A percentile compares a stretch with the other conserved stretches of the same genome.
Evolutionary conservation across 2,797 vertebrate genomes (phyloP).

Genomic region (Champsocephalus esox): DNA sequence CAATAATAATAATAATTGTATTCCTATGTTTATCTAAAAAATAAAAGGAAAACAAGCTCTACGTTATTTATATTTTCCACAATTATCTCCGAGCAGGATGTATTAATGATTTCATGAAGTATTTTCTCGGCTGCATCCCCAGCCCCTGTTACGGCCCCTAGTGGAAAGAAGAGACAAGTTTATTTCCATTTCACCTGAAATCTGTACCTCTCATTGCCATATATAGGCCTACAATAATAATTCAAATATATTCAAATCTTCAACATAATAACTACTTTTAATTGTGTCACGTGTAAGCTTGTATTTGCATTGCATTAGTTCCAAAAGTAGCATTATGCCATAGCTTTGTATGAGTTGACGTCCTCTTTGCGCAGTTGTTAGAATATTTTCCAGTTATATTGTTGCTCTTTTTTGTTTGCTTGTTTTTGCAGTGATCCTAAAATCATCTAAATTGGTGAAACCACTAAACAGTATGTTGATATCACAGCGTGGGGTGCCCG

Average conservation of each 20-base stretch:
- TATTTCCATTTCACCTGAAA: conserved; percentile 29
- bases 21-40: background rate
- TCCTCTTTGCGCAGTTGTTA: background rate
- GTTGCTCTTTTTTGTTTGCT: background rate
- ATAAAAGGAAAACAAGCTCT: no score
- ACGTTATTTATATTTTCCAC: background rate
- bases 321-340: background rate
- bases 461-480: conserved; percentile 42
- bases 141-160: conserved; percentile 81
- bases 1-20: fast-evolving
- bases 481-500: conserved; percentile 36
- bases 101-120: conserved; percentile 29
- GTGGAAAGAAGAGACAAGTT: conserved; percentile 69
- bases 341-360: background rate
- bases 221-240: no score
- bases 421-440: conserved; percentile 16
- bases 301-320: background rate
- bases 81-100: background rate
- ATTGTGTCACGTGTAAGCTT: background rate
- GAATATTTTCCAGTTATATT: background rate
- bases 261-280: background rate
- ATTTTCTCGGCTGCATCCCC: conserved; percentile 27
- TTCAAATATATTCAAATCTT: background rate
- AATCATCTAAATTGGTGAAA: conserved; percentile 29
- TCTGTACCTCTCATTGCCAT: background rate